These are phyloP conservation scores for Brachionus rubens DNA, from an alignment of 1,140 invertebrate species.

Conservation along the genomic window DNA sequence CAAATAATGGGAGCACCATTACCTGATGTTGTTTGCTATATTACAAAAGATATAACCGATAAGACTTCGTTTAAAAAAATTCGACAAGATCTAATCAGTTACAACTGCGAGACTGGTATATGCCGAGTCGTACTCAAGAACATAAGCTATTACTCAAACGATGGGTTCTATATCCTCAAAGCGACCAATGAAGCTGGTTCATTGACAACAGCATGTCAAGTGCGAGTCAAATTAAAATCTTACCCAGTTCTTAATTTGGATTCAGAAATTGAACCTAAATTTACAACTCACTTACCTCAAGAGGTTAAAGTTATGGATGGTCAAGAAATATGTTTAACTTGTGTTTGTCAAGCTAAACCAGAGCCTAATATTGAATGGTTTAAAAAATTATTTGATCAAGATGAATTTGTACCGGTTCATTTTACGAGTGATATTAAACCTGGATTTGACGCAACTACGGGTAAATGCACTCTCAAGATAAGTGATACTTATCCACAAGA, in stretches of 20 bases:
- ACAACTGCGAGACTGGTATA: slow-evolving; percentile 29
- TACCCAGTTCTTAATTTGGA: slow-evolving; percentile 28
- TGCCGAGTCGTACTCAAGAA: slow-evolving; percentile 1
- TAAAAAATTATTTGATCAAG: not conserved
- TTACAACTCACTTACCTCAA: not conserved
- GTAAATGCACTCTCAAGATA: slow-evolving; percentile 64
- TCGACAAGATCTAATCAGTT: not conserved
- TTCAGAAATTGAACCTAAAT: not conserved
- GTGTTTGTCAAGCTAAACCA: slow-evolving; percentile 11
- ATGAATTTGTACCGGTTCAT: not conserved
- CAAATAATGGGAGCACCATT: slow-evolving; percentile 45
- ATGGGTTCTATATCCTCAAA: slow-evolving; percentile 28
- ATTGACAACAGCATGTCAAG: slow-evolving; percentile 28
- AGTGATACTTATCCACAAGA: slow-evolving; percentile 81
- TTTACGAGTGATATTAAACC: slow-evolving; percentile 41
- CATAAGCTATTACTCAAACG: not conserved
- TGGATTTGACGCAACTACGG: slow-evolving; percentile 25
- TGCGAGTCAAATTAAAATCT: slow-evolving; percentile 21
- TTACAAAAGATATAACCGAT: slow-evolving; percentile 41
- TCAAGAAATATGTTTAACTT: slow-evolving; percentile 31
- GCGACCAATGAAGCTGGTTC: slow-evolving; percentile 29
- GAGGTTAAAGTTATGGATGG: slow-evolving; percentile 31
- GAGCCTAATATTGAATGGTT: slow-evolving; percentile 43
- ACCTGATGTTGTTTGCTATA: slow-evolving; percentile 22
- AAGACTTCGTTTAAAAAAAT: slow-evolving; percentile 6